Evolutionary conservation across 2,888 invertebrate species (phyloP).

Genomic region (Allophyes oxyacanthae): DNA sequence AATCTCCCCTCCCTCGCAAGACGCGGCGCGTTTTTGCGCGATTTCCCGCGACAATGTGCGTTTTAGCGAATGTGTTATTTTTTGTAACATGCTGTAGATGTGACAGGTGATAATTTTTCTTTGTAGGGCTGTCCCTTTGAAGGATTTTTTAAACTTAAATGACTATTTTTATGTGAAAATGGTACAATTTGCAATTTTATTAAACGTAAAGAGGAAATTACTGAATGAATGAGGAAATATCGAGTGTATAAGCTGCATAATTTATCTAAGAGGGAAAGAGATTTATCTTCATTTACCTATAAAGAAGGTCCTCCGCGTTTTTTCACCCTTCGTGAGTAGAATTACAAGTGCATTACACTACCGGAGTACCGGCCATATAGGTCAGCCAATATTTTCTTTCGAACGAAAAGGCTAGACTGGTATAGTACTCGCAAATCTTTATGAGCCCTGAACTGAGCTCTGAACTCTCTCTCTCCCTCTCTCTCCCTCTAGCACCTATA

Average conservation of each 20-base stretch:
- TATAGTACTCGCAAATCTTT: too few relatives aligned
- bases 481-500: too few relatives aligned
- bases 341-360: too few relatives aligned
- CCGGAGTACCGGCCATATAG: too few relatives aligned
- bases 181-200: not conserved
- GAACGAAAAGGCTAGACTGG: too few relatives aligned
- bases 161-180: not conserved
- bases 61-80: constrained; percentile 54
- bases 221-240: constrained; percentile 32
- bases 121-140: constrained; percentile 12
- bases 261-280: constrained; percentile 20
- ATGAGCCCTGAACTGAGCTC: too few relatives aligned
- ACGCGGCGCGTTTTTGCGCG: constrained; percentile 51
- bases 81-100: constrained; percentile 59
- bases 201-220: constrained; percentile 12
- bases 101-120: constrained; percentile 58
- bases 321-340: too few relatives aligned
- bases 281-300: constrained; percentile 15
- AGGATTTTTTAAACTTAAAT: not conserved
- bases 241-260: too few relatives aligned
- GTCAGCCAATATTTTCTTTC: too few relatives aligned
- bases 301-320: constrained; percentile 18
- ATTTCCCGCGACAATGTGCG: constrained; percentile 51
- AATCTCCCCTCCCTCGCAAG: constrained; percentile 27
- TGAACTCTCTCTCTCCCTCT: too few relatives aligned